Base-by-base conservation (phyloP, 2,888 invertebrate genomes). In the Harpagoxenus sublaevis region DNA sequence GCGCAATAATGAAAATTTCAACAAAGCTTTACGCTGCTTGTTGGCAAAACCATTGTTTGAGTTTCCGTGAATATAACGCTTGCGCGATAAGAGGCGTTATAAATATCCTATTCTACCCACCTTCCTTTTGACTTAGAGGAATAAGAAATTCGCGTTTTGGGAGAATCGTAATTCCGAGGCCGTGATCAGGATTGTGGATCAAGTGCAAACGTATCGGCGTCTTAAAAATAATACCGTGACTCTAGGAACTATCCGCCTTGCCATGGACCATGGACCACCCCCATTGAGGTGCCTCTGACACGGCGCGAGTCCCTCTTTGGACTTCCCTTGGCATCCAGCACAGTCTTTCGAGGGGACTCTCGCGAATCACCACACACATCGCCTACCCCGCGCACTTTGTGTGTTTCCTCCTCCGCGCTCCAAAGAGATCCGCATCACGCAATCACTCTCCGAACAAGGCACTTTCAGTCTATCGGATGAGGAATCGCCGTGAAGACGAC, bases 211-310 rank as follows among this genome's bases (percentile, higher is more conserved):
- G 93, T 93, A 90, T 92, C 92, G 93, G 92, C 93, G 89, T 91
- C 93, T 94, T 93, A 94, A 93, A 93, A 92, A 93, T 94, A 94
- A 94, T 94, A 94, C 94, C 94, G 92, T 93, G 93, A 93, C 94
- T 92, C 94, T 94, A 94, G 94, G 94, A 94, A 94, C 94, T 94
- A 93, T 94, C 89, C 92, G 93, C 93, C 90, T 93, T 91, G 90
- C 89, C 88, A 73, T 91, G 89, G 84, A 89, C 84, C 88, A 83
- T 89, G 90, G 86, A 89, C 86, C 88, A 89, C 53, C 51, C 51
- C 87, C 88, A 60, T 90, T 77, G 81, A 65, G 81, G 73, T 90
- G 66, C 45, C 78, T 66, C 42, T 42, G 48, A 71, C 66, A 68
- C 71, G 73, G 57, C 48, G 57, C 75, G 60, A 74, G 45, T 62